Conservation (phyloP, 2,888 invertebrate species). For the Ennomos fuscantarius region DNA sequence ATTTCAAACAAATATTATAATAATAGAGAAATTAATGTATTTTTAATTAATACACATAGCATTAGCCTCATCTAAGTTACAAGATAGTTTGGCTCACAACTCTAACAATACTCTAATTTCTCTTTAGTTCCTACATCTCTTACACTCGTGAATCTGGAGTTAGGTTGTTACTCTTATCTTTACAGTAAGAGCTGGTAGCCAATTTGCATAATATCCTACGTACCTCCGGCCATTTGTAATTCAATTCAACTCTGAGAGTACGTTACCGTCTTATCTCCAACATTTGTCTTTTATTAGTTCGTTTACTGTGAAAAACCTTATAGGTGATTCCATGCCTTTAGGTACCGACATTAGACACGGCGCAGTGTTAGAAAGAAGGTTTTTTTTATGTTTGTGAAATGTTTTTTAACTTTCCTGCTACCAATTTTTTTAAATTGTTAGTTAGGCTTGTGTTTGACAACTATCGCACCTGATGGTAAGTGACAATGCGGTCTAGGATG, state of each 20-base stretch:
- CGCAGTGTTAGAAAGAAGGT: no score
- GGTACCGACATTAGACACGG: background rate
- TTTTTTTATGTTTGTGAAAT: no score
- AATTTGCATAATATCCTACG: conserved; percentile 65
- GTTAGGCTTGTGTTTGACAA: no score
- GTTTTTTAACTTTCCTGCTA: no score
- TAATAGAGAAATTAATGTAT: no score
- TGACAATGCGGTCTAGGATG: no score
- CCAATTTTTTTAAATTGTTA: no score
- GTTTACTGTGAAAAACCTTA: conserved; percentile 33
- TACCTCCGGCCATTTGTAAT: conserved; percentile 60
- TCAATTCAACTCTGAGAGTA: conserved; percentile 59
- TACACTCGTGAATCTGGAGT: conserved; percentile 35
- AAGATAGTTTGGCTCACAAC: background rate
- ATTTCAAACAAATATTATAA: no score
- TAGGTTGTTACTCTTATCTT: conserved; percentile 45
- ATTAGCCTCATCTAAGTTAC: no score
- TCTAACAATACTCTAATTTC: conserved; percentile 26
- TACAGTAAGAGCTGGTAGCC: conserved; percentile 45
- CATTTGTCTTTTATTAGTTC: conserved; percentile 47
- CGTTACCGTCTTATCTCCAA: conserved; percentile 33
- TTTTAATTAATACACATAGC: no score
- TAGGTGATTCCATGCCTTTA: conserved; percentile 16
- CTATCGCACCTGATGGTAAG: no score
- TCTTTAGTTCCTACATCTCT: conserved; percentile 25